phyloP scores from a whole-genome alignment of 1,140 invertebrate species.

The Steinernema feltiae region DNA sequence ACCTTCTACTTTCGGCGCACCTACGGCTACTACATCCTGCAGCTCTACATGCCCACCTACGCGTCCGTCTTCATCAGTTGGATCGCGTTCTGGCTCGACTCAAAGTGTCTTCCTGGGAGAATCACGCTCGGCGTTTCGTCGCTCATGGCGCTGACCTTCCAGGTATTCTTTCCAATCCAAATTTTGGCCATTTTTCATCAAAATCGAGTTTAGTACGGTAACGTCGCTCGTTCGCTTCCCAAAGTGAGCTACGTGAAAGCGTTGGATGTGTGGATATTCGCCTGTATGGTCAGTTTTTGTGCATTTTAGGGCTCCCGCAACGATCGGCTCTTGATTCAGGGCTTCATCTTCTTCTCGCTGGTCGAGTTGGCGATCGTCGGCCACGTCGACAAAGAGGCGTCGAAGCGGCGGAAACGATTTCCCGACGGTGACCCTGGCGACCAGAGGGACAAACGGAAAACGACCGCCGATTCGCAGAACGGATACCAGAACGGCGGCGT shows the following conservation, averaged over 20 bases:
- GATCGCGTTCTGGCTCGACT: constrained; percentile 63
- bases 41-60: constrained; percentile 62
- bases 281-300: constrained; percentile 34
- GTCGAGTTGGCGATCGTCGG: constrained; percentile 42
- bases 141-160: constrained; percentile 37
- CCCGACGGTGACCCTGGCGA: constrained; percentile 10
- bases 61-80: constrained; percentile 61
- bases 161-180: constrained; percentile 28
- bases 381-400: constrained; percentile 34
- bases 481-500: not conserved
- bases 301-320: not conserved
- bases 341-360: constrained; percentile 42
- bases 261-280: constrained; percentile 39
- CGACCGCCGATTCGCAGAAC: not conserved
- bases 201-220: constrained; percentile 37
- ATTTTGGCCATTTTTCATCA: constrained; percentile 16
- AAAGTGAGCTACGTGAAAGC: constrained; percentile 43
- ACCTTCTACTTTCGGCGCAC: constrained; percentile 59
- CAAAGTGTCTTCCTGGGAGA: constrained; percentile 59
- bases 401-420: constrained; percentile 17
- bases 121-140: constrained; percentile 54
- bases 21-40: constrained; percentile 61
- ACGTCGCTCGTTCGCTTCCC: constrained; percentile 36
- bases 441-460: not conserved
- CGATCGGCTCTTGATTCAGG: constrained; percentile 24